A percentile compares a stretch with the other conserved stretches of the same genome.
Evolutionary conservation across 2,888 invertebrate species (phyloP).

Genomic region (Andrena flavipes): DNA sequence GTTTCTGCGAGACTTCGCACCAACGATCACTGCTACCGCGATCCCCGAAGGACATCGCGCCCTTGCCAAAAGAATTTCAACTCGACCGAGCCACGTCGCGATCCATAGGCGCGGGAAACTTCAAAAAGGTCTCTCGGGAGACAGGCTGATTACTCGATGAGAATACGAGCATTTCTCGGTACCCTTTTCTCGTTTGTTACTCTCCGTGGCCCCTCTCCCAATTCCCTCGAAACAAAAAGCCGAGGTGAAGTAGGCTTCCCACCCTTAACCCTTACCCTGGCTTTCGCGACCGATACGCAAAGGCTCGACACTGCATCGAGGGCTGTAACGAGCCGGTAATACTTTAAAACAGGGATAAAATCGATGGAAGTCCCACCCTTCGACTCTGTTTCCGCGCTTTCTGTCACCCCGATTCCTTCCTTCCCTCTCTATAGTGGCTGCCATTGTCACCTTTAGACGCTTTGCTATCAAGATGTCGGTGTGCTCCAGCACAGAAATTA

Average conservation of each 20-base stretch:
- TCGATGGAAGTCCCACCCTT: slow-evolving; percentile 68
- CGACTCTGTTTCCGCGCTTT: slow-evolving; percentile 16
- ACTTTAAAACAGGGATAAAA: slow-evolving; percentile 80
- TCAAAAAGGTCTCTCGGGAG: slow-evolving; percentile 60
- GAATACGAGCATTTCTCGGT: slow-evolving; percentile 59
- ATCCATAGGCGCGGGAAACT: slow-evolving; percentile 53
- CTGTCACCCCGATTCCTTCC: neutral
- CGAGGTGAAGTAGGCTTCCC: slow-evolving; percentile 50
- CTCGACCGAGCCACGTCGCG: slow-evolving; percentile 40
- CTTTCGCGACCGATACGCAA: slow-evolving; percentile 53
- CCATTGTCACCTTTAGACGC: neutral
- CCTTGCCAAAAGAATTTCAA: slow-evolving; percentile 62
- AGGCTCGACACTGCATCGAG: slow-evolving; percentile 50
- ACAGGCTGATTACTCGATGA: slow-evolving; percentile 61
- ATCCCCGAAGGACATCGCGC: slow-evolving; percentile 53
- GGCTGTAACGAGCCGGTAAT: slow-evolving; percentile 74
- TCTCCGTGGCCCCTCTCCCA: slow-evolving; percentile 12
- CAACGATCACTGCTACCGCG: slow-evolving; percentile 9
- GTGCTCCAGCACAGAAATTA: neutral
- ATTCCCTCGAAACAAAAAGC: slow-evolving; percentile 61
- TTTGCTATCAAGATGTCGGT: neutral
- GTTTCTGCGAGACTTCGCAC: neutral
- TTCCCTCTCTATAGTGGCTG: neutral
- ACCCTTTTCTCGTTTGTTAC: slow-evolving; percentile 53
- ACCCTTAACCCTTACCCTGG: slow-evolving; percentile 60